Percentiles rank a stretch among this genome's conserved stretches.
Evolutionary conservation across 2,888 invertebrate genomes (phyloP).

Genomic region (Ichneumon xanthorius): DNA sequence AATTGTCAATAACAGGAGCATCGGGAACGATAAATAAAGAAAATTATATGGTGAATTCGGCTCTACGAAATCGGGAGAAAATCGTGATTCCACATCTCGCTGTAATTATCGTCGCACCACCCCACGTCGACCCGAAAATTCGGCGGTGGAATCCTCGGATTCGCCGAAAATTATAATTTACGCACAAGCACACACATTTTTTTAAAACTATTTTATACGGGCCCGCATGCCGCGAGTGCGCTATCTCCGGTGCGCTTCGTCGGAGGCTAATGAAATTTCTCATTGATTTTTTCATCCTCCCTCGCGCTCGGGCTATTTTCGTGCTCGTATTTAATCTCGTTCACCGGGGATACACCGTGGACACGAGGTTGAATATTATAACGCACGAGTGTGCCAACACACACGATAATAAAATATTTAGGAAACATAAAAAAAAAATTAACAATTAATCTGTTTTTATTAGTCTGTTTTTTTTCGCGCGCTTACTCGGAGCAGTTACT

Average conservation of each 20-base stretch:
- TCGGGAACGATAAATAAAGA: slow-evolving; percentile 59
- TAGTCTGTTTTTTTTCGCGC: background rate
- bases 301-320: background rate
- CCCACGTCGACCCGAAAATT: background rate
- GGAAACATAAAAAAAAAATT: background rate
- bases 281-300: slow-evolving; percentile 1
- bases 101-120: slow-evolving; percentile 51
- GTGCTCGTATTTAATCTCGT: background rate
- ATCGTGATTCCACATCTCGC: slow-evolving; percentile 55
- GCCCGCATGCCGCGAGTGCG: background rate
- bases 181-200: background rate
- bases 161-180: background rate
- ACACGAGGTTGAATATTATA: background rate
- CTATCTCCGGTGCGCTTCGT: background rate
- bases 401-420: background rate
- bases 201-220: background rate
- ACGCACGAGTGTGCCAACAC: background rate
- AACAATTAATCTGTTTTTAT: background rate
- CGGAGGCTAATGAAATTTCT: slow-evolving; percentile 8
- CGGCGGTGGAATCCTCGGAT: background rate
- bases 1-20: slow-evolving; percentile 60
- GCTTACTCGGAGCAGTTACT: background rate
- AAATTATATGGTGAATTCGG: slow-evolving; percentile 47
- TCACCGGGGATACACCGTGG: background rate
- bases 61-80: background rate